Percentiles rank a stretch among this genome's conserved stretches.
Evolutionary conservation across 2,888 invertebrate species (phyloP).

Genomic region (Sipunculus nudus): DNA sequence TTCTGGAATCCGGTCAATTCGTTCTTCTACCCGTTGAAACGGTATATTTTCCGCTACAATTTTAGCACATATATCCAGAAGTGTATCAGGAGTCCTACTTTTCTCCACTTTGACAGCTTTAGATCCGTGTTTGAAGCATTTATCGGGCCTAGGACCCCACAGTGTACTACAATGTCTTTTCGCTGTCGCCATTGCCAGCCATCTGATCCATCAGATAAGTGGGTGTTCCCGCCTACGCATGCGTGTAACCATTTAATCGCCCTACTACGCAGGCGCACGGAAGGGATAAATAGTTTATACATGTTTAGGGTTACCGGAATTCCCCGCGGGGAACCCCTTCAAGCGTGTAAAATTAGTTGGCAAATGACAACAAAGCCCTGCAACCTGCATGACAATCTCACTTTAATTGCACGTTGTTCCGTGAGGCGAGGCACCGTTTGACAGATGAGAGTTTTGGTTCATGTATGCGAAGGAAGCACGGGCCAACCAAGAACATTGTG

Average conservation of each 20-base stretch:
- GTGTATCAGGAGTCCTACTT: slow-evolving; percentile 80
- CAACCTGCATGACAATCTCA: no score
- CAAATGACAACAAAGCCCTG: no score
- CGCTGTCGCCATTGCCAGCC: slow-evolving; percentile 33
- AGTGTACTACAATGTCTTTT: slow-evolving; percentile 32
- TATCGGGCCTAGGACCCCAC: slow-evolving; percentile 28
- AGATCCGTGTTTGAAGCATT: slow-evolving; percentile 11
- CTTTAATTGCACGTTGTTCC: no score
- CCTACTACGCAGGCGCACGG: slow-evolving; percentile 30
- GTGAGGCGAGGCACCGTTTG: no score
- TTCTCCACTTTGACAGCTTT: no score
- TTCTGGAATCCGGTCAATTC: slow-evolving; percentile 87
- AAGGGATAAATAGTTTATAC: slow-evolving; percentile 3
- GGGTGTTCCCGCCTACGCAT: slow-evolving; percentile 20
- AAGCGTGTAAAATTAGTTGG: no score
- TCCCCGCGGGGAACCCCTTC: slow-evolving; percentile 23
- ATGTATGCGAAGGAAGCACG: no score
- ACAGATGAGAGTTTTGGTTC: no score
- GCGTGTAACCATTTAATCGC: slow-evolving; percentile 29
- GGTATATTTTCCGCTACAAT: slow-evolving; percentile 85
- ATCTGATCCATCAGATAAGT: slow-evolving; percentile 12
- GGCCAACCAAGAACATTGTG: no score
- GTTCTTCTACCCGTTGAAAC: slow-evolving; percentile 86
- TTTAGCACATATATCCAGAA: slow-evolving; percentile 84
- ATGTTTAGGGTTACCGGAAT: slow-evolving; percentile 7